phyloP scores from a whole-genome alignment of 2,113 vertebrate genomes.

The Amblyopsis rosae region DNA sequence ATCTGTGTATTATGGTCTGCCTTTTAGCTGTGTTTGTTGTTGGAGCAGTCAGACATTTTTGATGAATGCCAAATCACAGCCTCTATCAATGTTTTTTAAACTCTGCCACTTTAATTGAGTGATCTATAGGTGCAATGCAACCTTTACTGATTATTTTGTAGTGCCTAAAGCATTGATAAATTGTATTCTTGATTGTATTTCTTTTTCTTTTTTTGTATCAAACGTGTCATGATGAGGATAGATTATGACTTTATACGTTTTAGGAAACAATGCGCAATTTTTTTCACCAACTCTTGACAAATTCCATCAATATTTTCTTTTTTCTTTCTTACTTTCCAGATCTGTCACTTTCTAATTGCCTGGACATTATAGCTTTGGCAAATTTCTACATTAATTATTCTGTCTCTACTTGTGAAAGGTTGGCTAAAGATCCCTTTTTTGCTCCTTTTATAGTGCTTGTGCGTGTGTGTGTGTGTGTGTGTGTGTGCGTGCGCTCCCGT shows the following conservation, averaged over 20 bases:
- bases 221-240: conserved; percentile 47
- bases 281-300: conserved; percentile 35
- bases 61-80: conserved; percentile 32
- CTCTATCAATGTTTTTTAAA: conserved; percentile 46
- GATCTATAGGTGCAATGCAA: conserved; percentile 66
- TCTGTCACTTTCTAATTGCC: conserved; percentile 25
- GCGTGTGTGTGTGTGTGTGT: conserved; percentile 5
- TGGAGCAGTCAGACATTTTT: conserved; percentile 29
- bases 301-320: conserved; percentile 23
- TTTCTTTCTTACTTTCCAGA: conserved; percentile 25
- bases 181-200: conserved; percentile 46
- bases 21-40: conserved; percentile 46
- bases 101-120: conserved; percentile 71
- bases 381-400: conserved; percentile 19
- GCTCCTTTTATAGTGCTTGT: conserved; percentile 9
- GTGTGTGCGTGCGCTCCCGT: background rate
- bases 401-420: conserved; percentile 22
- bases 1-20: conserved; percentile 43
- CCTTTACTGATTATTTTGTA: conserved; percentile 66
- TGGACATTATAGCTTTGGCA: conserved; percentile 21
- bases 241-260: conserved; percentile 54
- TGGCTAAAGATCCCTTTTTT: conserved; percentile 21
- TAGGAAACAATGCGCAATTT: conserved; percentile 37
- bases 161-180: conserved; percentile 59
- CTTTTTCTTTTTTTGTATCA: conserved; percentile 35